Conservation (phyloP, 2,113 vertebrate genomes). For the Neodontobutis hainanensis region DNA sequence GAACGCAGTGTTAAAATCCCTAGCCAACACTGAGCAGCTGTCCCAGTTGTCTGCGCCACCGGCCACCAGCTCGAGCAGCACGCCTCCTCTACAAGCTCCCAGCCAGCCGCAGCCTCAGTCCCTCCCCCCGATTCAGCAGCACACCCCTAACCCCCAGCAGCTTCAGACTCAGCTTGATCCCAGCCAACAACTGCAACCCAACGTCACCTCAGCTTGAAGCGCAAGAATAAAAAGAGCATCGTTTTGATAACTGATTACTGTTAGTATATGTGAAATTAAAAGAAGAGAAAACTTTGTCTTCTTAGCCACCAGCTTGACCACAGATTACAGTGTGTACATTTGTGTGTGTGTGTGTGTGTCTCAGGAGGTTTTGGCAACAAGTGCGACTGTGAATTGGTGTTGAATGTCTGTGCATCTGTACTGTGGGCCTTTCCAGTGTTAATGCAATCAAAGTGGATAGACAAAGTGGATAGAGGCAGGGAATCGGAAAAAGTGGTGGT, state of each 20-base stretch:
- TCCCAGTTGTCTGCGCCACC: slow-evolving; percentile 88
- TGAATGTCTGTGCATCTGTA: slow-evolving; percentile 78
- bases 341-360: slow-evolving; percentile 69
- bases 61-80: slow-evolving; percentile 60
- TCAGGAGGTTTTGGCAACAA: slow-evolving; percentile 57
- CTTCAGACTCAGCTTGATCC: slow-evolving; percentile 64
- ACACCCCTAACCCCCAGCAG: slow-evolving; percentile 60
- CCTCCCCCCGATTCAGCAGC: slow-evolving; percentile 39
- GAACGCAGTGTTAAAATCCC: slow-evolving; percentile 95
- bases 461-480: slow-evolving; percentile 40
- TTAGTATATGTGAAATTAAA: slow-evolving; percentile 69
- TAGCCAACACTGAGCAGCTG: slow-evolving; percentile 94
- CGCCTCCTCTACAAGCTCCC: slow-evolving; percentile 41
- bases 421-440: slow-evolving; percentile 92
- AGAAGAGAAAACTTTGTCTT: slow-evolving; percentile 73
- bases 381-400: slow-evolving; percentile 67
- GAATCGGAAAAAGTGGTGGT: no score
- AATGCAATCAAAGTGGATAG: slow-evolving; percentile 90
- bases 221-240: slow-evolving; percentile 46
- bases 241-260: slow-evolving; percentile 58
- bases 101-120: slow-evolving; percentile 27
- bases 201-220: slow-evolving; percentile 90
- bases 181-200: slow-evolving; percentile 80
- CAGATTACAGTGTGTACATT: slow-evolving; percentile 85
- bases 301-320: slow-evolving; percentile 88